Base-by-base conservation (phyloP, 2,113 vertebrate species). In the Zapus hudsonius region DNA sequence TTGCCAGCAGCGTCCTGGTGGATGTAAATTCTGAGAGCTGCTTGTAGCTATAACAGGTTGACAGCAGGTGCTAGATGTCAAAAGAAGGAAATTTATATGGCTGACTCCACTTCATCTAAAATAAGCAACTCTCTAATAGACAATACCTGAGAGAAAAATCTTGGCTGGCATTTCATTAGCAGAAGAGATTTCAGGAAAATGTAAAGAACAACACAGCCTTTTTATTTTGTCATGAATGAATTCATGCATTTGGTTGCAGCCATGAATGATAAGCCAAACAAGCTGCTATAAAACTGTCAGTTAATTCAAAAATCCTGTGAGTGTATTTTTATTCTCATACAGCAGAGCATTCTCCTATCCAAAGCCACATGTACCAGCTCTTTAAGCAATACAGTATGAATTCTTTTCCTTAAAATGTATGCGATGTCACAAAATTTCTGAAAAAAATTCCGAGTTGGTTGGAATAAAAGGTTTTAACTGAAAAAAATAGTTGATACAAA, bases 221-320 rank as follows among this genome's bases (percentile, higher is more conserved):
- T 97, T 93, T 95, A 96, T 97, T 96, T 97, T 92, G 91, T 91
- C 80, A 33, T 8, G 61, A 92, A 95, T 42, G 55, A 67, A 96
- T 96, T 95, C 84, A 94, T 78, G 88, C 40, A 95, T 95, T 96
- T 94, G 94, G 84, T 66, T 95, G 67, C 93, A 93, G 83, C 97
- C 96, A 81, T 92, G 94, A 94, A 95, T 96, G 97, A 97, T 93
- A 95, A 94, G 78, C 94, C 97, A 96, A 97, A 95, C 94, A 97
- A 97, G 94, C 96, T 95, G 57, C 91, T 93, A 84, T 96, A 97
- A 97, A 98, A 95, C 92, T 97, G 96, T 97, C 97, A 97, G 89
- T 96, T 92, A 96, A 92, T 95, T 92, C 25, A 96, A 97, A 63
- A 95, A 95, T 90, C 96, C 69, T 96, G 95, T 91, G 95, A 96